Evolutionary conservation across 2,113 vertebrate genomes (phyloP).

Genomic region (Crotalus horridus): DNA sequence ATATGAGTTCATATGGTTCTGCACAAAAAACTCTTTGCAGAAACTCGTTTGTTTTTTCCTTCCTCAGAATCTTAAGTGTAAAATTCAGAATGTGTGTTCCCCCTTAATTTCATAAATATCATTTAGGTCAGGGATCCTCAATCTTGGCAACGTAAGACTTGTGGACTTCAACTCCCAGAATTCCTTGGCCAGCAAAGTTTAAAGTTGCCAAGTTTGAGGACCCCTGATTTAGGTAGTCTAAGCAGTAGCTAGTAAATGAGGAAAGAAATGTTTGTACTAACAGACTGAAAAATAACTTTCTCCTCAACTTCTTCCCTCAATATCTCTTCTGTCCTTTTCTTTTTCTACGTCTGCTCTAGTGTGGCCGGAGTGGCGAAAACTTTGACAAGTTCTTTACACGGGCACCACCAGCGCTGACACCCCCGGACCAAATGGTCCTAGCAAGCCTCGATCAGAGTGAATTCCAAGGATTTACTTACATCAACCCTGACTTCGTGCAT

Average conservation of each 20-base stretch:
- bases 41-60: neutral
- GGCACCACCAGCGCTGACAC: conserved; percentile 80
- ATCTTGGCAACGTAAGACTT: too few species aligned
- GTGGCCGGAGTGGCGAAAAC: conserved; percentile 85
- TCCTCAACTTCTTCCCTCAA: neutral
- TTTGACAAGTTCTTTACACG: conserved; percentile 91
- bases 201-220: too few species aligned
- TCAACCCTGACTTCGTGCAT: conserved; percentile 79
- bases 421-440: conserved; percentile 84
- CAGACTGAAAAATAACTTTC: neutral
- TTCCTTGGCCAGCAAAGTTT: too few species aligned
- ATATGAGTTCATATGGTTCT: neutral
- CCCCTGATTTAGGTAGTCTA: neutral
- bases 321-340: neutral
- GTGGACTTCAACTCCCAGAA: too few species aligned
- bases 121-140: neutral
- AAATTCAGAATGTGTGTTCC: neutral
- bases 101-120: neutral
- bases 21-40: neutral
- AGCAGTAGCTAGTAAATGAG: neutral
- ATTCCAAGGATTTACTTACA: conserved; percentile 83
- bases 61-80: neutral
- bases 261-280: neutral
- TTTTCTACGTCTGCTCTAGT: conserved; percentile 57
- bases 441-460: conserved; percentile 87